Conservation (phyloP, 2,888 invertebrate genomes). For the Leptinotarsa juncta region DNA sequence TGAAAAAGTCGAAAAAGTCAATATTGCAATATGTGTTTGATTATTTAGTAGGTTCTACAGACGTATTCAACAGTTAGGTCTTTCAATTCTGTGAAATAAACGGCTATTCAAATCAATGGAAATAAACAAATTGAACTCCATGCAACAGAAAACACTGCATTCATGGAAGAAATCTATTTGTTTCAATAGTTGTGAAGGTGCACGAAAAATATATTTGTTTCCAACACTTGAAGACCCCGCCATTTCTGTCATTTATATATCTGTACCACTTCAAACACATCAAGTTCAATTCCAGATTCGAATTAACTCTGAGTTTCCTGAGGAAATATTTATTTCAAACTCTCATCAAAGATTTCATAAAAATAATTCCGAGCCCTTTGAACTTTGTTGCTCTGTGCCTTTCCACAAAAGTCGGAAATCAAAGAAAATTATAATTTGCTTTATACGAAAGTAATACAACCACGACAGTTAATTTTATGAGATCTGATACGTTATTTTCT, state of each 20-base stretch:
- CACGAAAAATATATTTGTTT: too few species aligned
- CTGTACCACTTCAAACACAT: background rate
- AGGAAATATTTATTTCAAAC: background rate
- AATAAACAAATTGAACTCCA: too few species aligned
- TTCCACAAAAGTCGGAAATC: constrained; percentile 11
- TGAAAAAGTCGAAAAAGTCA: too few species aligned
- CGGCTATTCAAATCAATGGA: too few species aligned
- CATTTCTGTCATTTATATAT: background rate
- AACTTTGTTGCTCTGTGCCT: constrained; percentile 8
- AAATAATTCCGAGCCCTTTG: constrained; percentile 14
- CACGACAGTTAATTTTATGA: constrained; percentile 15
- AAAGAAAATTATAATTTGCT: constrained; percentile 23
- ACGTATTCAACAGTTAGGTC: too few species aligned
- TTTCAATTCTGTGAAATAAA: too few species aligned
- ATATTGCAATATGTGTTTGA: too few species aligned
- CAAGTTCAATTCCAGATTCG: constrained; percentile 16
- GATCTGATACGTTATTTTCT: constrained; percentile 16
- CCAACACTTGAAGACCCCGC: too few species aligned
- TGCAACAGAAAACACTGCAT: too few species aligned
- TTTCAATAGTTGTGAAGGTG: too few species aligned
- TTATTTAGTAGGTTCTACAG: too few species aligned
- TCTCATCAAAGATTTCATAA: constrained; percentile 13
- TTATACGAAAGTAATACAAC: constrained; percentile 20
- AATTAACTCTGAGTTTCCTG: constrained; percentile 8
- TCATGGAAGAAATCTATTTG: too few species aligned